Percentiles rank a stretch among this genome's conserved stretches.
Evolutionary conservation across 2,888 invertebrate genomes (phyloP).

Genomic region (Heliconius sara): DNA sequence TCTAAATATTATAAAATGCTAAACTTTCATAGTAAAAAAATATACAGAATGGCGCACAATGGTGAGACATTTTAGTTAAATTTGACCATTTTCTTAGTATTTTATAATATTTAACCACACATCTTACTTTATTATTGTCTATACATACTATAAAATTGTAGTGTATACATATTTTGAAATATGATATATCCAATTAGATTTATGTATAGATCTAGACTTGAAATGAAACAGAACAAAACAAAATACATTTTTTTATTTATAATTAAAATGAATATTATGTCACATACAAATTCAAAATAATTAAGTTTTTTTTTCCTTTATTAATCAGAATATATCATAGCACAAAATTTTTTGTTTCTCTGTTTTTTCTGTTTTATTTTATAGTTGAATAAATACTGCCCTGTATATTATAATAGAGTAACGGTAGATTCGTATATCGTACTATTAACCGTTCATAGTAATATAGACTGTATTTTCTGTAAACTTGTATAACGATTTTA

Average conservation of each 20-base stretch:
- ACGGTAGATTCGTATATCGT: slow-evolving; percentile 23
- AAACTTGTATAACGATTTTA: too few species aligned
- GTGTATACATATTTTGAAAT: neutral
- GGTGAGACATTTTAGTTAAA: neutral
- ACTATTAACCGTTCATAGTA: slow-evolving; percentile 8
- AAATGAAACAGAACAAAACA: slow-evolving; percentile 25
- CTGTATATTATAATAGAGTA: slow-evolving; percentile 20
- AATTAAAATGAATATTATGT: neutral
- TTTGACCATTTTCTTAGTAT: neutral
- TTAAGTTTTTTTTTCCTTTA: neutral
- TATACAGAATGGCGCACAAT: slow-evolving; percentile 1
- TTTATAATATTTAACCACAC: neutral
- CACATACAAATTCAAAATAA: neutral
- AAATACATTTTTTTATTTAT: neutral
- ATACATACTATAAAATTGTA: slow-evolving; percentile 5
- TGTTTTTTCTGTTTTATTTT: slow-evolving; percentile 29
- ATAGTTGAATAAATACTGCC: slow-evolving; percentile 32
- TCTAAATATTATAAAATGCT: neutral
- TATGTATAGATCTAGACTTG: slow-evolving; percentile 24
- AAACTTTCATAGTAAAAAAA: neutral
- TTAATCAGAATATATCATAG: neutral
- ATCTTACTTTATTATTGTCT: neutral
- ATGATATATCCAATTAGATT: slow-evolving; percentile 18
- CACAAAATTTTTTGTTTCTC: neutral
- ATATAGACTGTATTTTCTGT: slow-evolving; percentile 14